Evolutionary conservation across 2,797 vertebrate genomes (phyloP), one percentile per base, ranked within the genome.

Genomic region (Enoplosus armatus): DNA sequence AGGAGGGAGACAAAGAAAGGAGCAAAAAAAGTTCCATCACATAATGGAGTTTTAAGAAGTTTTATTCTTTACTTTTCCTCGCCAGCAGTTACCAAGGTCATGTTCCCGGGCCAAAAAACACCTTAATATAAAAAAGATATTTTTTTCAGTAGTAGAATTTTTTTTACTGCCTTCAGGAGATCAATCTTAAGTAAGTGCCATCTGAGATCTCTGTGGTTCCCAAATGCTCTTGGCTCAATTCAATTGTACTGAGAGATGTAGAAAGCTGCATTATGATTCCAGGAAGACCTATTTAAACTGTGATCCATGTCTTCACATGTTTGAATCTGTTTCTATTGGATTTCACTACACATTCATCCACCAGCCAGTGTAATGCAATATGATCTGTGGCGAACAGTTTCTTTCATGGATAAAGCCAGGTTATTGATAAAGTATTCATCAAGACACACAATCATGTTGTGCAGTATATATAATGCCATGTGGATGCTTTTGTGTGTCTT

Each of bases 21-120:
- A 87, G 81, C 50, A 80, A 82, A 90, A n/a, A 90, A 83, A 90
- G 76, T 89, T 92, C 77, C 75, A 83, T 87, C 85, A 87, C 70
- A 88, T 94, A 94, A 94, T 93, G 82, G 86, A 94, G 93, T 95
- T 93, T 90, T n/a, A n/a, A 88, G 89, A 94, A 95, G 90, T 95
- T 93, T 85, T 89, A 85, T 91, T 90, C 82, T 83, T 77, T 79
- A 82, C 84, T 80, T 87, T 85, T 81, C 77, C 82, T 85, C 77
- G 10, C 76, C 82, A 90, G 84, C 76, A 88, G 80, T 82, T 79
- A 82, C 87, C 94, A 95, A 95, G 94, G 93, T 95, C 93, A 94
- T 90, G 87, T 90, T 89, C 77, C 67, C 69, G 66, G 63, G 86
- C 85, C 89, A 84, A 85, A 87, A 87, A 87, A 82, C 66, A 85